Percentiles rank a stretch among this genome's conserved stretches.
These are phyloP conservation scores for Luperina nickerlii DNA, from an alignment of 2,888 invertebrate genomes.

Conservation along the genomic window DNA sequence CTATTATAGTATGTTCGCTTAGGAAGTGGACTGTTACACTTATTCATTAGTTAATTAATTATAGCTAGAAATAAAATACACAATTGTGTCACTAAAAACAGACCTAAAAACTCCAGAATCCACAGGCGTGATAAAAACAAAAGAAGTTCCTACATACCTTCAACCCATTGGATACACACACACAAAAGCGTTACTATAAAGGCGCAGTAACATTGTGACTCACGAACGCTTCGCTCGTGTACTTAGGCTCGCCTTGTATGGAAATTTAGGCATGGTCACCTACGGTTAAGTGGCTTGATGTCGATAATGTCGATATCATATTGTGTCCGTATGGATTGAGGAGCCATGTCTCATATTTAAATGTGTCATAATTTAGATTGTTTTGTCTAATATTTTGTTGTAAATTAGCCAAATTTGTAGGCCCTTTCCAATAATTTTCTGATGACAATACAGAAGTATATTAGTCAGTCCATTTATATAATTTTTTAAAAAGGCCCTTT, in stretches of 20 bases:
- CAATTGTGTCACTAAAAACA: neutral
- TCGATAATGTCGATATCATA: neutral
- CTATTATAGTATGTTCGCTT: neutral
- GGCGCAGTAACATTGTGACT: neutral
- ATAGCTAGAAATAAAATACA: neutral
- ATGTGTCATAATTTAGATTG: neutral
- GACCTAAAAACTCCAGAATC: neutral
- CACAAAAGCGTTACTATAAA: slow-evolving; percentile 34
- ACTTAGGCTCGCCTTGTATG: neutral
- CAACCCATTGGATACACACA: slow-evolving; percentile 23
- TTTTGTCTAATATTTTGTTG: no score
- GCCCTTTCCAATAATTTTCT: neutral
- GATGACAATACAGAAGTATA: no score
- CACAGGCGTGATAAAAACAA: slow-evolving; percentile 33
- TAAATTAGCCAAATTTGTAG: neutral
- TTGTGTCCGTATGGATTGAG: neutral
- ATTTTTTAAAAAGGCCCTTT: no score
- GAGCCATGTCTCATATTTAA: neutral
- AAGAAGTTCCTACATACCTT: slow-evolving; percentile 7
- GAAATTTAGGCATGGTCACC: neutral
- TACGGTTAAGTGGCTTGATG: no score
- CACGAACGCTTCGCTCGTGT: neutral
- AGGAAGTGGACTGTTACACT: no score
- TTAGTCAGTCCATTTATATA: no score
- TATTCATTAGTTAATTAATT: neutral